Evolutionary conservation across 2,797 vertebrate species (phyloP), one percentile per base, ranked within the genome.

Genomic region (Aselliscus stoliczkanus): DNA sequence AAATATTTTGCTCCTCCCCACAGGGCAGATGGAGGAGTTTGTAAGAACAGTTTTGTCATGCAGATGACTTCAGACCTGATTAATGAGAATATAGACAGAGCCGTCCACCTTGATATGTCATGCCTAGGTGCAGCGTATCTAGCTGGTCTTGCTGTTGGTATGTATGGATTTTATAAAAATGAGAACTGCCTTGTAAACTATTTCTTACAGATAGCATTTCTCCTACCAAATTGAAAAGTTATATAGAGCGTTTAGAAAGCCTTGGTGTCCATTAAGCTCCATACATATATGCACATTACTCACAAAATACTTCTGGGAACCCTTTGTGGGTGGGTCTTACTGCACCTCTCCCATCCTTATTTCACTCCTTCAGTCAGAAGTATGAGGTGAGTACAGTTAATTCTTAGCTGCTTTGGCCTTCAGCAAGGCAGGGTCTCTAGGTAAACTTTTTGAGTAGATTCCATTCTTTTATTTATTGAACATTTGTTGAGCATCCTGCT

Each of bases 1-100:
- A 21, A 7, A 65, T 79, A 7, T 96, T 93, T 69, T 95, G 13
- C 29, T 98, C 10, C 27, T 98, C 11, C 97, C 83, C 72, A 1
- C 97, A 99, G 99, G 98, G 99, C 99, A 93, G 99, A 99, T 64
- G 99, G 99, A 75, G 99, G 99, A 5, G 99, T 99, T 86, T 99
- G 99, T 96, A 98, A 99, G 90, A 99, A 99, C 56, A 97, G 98
- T 97, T 99, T 99, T 81, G 72, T 99, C 96, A 99, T 99, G 99
- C 99, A 99, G 98, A 99, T 99, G 98, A 99, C 99, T n/a, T 98
- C 99, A 76, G 99, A 99, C 98, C 98, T 99, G 98, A 98, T 99
- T 87, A 99, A 98, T 72, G 98, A 97, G 82, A 99, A 98, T 47
- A 98, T 99, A 94, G 97, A 99, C 94, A 98, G 99, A 93, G 98